Base-by-base conservation (phyloP, 2,113 vertebrate species). In the Zingel zingel region DNA sequence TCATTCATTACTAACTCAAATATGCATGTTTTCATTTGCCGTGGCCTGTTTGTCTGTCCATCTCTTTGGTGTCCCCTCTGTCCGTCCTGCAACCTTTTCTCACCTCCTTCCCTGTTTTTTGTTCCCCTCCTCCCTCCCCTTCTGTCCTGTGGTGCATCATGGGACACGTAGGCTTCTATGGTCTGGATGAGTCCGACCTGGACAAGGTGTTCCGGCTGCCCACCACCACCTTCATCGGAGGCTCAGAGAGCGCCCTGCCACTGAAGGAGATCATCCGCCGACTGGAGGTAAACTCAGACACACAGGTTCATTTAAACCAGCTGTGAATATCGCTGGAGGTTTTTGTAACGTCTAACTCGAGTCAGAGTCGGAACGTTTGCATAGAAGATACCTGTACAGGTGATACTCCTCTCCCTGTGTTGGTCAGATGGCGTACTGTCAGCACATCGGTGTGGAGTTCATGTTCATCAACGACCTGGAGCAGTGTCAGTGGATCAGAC, bases 381-480 rank as follows among this genome's bases (percentile, higher is more conserved):
- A 12, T 45, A 36, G 8, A 57, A 4, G n/a, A 14, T 30, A 18
- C 25, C 30, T 21, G 33, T 7, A 5, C 50, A 3, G 27, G 53
- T 63, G 63, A 23, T 4, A 14, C 64, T 7, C 27, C 13, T 39
- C 48, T 69, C 19, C 18, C 18, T 21, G 0, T 54, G 8, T 72
- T 2, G 23, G 2, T 4, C 87, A 99, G 98, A 97, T 96, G 96
- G 96, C 98, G 0, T 99, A 99, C 90, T 99, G 98, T 84, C 98
- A 99, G 94, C 98, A 99, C 95, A 98, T 99, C 0, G 98, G 98
- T 0, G 98, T 99, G 81, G 98, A 99, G 92, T 99, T 99, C 95
- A 99, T 99, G 98, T 99, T 99, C 85, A 99, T 99, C 92, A 99
- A 99, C 0, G 98, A 99, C 89, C 93, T 99, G 95, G 98, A 99